Conservation (phyloP, 2,888 invertebrate species). For the Tolmerus cingulatus region DNA sequence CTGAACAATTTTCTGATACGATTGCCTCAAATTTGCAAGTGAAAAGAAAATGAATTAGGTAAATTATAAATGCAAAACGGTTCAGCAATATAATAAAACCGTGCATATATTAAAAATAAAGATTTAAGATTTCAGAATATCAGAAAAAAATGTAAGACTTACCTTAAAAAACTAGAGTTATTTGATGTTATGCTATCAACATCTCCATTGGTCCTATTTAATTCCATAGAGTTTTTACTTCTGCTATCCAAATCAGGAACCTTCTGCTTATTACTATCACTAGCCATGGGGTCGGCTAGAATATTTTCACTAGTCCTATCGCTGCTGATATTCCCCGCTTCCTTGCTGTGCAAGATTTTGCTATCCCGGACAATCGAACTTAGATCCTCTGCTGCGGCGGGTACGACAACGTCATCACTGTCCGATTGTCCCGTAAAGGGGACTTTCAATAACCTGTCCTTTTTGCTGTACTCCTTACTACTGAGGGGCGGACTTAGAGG, state of each 20-base stretch:
- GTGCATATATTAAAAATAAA: background rate
- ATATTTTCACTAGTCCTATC: conserved; percentile 36
- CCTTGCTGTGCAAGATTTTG: background rate
- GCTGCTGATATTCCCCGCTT: background rate
- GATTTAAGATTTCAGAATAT: background rate
- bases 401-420: conserved; percentile 52
- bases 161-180: conserved; percentile 47
- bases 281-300: conserved; percentile 22
- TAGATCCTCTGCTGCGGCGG: conserved; percentile 51
- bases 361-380: conserved; percentile 31
- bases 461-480: conserved; percentile 47
- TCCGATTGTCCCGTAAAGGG: conserved; percentile 52
- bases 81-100: background rate
- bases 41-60: background rate
- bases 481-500: conserved; percentile 51
- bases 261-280: conserved; percentile 18
- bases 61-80: background rate
- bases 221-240: background rate
- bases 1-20: background rate
- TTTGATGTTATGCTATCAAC: conserved; percentile 38
- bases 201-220: conserved; percentile 45
- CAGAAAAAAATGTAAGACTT: background rate
- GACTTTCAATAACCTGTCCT: conserved; percentile 44
- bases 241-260: conserved; percentile 14
- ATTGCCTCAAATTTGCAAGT: background rate